phyloP scores from a whole-genome alignment of 2,113 vertebrate species.

The Raja brachyura region DNA sequence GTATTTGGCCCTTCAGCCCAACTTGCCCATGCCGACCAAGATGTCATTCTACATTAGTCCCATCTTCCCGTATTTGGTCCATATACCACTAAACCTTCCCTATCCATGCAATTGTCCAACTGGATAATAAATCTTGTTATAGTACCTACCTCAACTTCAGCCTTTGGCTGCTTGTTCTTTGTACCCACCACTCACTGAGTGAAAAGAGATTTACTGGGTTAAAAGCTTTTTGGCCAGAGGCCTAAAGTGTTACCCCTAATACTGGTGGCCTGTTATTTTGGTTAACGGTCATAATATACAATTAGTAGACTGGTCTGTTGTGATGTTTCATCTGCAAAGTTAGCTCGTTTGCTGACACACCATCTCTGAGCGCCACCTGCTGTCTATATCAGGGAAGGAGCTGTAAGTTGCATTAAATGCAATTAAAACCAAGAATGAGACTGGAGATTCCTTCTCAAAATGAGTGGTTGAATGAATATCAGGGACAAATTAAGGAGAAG shows the following conservation, averaged over 20 bases:
- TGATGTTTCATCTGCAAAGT: not conserved
- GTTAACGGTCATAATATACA: not conserved
- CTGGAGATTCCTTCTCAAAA: not conserved
- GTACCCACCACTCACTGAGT: no score
- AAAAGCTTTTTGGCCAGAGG: not conserved
- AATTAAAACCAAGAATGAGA: not conserved
- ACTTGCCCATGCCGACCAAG: no score
- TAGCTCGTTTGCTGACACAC: not conserved
- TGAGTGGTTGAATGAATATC: not conserved
- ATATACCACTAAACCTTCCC: no score
- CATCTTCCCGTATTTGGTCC: no score
- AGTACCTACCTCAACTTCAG: no score
- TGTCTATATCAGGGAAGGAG: not conserved
- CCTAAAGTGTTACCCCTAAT: not conserved
- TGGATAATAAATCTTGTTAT: no score
- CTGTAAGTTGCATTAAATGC: no score
- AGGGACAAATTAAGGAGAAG: not conserved
- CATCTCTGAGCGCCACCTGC: conserved; percentile 5
- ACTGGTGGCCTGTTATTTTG: not conserved
- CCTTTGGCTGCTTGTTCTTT: no score
- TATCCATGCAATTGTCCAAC: no score
- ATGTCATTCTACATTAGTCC: no score
- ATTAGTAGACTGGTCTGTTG: not conserved
- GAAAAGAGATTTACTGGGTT: not conserved
- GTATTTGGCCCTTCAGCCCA: no score